A percentile compares a stretch with the other conserved stretches of the same genome.
phyloP scores from a whole-genome alignment of 1,140 invertebrate species.

The Eumeta japonica region DNA sequence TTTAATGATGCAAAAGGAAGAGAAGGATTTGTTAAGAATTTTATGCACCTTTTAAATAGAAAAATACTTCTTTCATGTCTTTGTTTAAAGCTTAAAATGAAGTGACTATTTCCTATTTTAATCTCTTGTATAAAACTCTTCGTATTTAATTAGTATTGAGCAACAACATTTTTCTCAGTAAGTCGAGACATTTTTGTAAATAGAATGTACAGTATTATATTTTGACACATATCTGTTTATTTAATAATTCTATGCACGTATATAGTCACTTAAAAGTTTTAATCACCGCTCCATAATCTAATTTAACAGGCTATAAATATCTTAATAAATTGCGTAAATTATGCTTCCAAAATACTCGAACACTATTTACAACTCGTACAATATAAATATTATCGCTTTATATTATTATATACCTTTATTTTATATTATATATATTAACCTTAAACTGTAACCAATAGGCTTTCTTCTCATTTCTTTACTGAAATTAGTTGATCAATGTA shows the following conservation, averaged over 20 bases:
- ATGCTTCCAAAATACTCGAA: conserved; percentile 10
- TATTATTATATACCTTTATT: conserved; percentile 1
- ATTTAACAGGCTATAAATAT: conserved; percentile 22
- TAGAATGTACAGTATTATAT: conserved; percentile 7
- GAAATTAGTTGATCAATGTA: too few species aligned
- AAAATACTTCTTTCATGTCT: conserved; percentile 14
- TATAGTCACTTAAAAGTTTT: conserved; percentile 16
- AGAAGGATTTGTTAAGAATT: conserved; percentile 15
- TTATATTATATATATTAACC: conserved; percentile 1
- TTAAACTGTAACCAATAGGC: conserved; percentile 1
- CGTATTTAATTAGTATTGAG: too few species aligned
- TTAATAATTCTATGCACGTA: too few species aligned
- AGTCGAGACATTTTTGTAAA: conserved; percentile 3
- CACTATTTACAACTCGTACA: conserved; percentile 11
- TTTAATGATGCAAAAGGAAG: conserved; percentile 21
- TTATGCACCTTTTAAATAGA: conserved; percentile 10
- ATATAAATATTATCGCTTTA: conserved; percentile 10
- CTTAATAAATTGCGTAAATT: conserved; percentile 20
- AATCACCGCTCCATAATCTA: conserved; percentile 14
- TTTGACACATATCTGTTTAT: conserved; percentile 6
- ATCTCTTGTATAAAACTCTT: too few species aligned
- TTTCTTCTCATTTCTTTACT: conserved; percentile 2
- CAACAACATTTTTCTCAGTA: too few species aligned
- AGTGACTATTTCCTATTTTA: conserved; percentile 10
- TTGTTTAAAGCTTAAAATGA: conserved; percentile 7